Evolutionary conservation across 2,888 invertebrate genomes (phyloP).

Genomic region (Cantharis rustica): DNA sequence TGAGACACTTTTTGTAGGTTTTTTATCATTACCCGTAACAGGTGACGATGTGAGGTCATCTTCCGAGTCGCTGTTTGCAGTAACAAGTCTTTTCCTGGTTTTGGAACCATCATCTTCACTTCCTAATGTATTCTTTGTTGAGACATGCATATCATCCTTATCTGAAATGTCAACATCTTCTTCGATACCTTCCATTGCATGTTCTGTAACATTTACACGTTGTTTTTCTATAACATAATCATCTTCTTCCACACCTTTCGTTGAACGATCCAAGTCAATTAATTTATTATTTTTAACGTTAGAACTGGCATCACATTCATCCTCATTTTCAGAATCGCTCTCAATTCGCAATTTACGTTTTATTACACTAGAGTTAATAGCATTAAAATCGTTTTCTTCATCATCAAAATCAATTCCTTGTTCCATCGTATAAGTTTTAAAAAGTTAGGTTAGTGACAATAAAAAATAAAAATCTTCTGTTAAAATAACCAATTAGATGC

Average conservation of each 20-base stretch:
- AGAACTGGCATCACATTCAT: not conserved
- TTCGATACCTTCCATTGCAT: constrained; percentile 1
- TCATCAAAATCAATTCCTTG: not conserved
- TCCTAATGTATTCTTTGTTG: not conserved
- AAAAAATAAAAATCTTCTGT: not conserved
- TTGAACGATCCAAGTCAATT: not conserved
- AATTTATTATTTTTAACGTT: not conserved
- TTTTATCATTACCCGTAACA: not conserved
- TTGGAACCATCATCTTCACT: not conserved
- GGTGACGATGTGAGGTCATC: not conserved
- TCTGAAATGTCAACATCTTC: not conserved
- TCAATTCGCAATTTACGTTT: constrained; percentile 23
- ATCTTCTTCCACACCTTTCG: constrained; percentile 1
- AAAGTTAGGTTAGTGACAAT: not conserved
- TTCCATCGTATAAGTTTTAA: not conserved
- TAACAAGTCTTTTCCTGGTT: not conserved
- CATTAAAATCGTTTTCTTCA: not conserved
- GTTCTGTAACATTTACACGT: not conserved
- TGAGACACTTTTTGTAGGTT: not conserved
- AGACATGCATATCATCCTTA: not conserved
- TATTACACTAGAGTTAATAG: not conserved
- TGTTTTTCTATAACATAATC: not conserved
- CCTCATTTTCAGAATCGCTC: constrained; percentile 33
- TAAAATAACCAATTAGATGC: not conserved
- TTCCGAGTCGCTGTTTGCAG: not conserved